A percentile compares a stretch with the other conserved stretches of the same genome.
Evolutionary conservation across 2,888 invertebrate species (phyloP).

Genomic region (Odontocerum albicorne): DNA sequence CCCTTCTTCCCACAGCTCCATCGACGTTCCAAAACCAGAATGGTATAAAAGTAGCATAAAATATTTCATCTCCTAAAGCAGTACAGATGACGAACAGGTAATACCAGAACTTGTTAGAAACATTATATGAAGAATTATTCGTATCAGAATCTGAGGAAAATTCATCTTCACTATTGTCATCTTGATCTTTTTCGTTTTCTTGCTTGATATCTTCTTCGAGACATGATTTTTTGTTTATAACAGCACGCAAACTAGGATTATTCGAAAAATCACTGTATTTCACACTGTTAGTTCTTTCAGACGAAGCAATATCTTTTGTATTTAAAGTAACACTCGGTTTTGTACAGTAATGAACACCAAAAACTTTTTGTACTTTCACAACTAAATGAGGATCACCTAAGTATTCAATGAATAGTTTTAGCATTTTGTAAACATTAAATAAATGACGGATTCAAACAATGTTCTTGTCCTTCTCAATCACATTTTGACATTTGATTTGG

Average conservation of each 20-base stretch:
- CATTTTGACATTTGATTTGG: slow-evolving; percentile 12
- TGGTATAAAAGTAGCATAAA: slow-evolving; percentile 89
- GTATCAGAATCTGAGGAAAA: slow-evolving; percentile 45
- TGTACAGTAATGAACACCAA: slow-evolving; percentile 61
- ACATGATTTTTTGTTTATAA: too few species aligned
- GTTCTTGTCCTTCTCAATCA: too few species aligned
- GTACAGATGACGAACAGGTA: slow-evolving; percentile 84
- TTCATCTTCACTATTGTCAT: slow-evolving; percentile 48
- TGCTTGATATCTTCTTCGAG: too few species aligned
- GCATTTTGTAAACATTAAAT: slow-evolving; percentile 11
- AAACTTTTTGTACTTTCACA: slow-evolving; percentile 75
- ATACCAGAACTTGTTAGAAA: slow-evolving; percentile 79
- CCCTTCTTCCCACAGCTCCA: slow-evolving; percentile 79
- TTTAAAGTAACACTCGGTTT: not conserved
- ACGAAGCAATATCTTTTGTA: too few species aligned
- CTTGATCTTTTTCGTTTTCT: too few species aligned
- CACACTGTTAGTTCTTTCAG: too few species aligned
- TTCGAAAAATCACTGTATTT: too few species aligned
- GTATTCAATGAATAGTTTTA: slow-evolving; percentile 42
- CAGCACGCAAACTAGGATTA: too few species aligned
- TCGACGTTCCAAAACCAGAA: slow-evolving; percentile 96
- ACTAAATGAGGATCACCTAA: slow-evolving; percentile 77
- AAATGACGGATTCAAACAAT: not conserved
- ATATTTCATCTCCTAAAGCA: slow-evolving; percentile 85
- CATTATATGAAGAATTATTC: slow-evolving; percentile 52